These are phyloP conservation scores for Sisyra nigra DNA, from an alignment of 2,888 invertebrate species.

Conservation along the genomic window DNA sequence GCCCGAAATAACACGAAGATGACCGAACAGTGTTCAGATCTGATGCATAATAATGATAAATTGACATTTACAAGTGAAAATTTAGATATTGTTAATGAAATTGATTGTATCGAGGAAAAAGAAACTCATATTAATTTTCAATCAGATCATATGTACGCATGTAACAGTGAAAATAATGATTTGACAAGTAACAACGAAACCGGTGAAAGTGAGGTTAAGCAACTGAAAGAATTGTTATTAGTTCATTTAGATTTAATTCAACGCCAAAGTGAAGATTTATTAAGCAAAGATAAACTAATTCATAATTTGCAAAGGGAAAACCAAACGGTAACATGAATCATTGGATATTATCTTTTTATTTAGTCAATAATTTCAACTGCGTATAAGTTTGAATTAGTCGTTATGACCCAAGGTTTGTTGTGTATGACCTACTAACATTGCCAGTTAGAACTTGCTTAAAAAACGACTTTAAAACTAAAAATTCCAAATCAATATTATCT, in stretches of 20 bases:
- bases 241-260: conserved; percentile 78
- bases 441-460: too few species aligned
- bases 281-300: conserved; percentile 62
- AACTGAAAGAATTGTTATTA: conserved; percentile 61
- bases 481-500: too few species aligned
- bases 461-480: too few species aligned
- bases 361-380: neutral
- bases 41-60: conserved; percentile 21
- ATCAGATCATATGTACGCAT: conserved; percentile 60
- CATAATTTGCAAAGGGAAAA: conserved; percentile 59
- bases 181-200: conserved; percentile 15
- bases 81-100: conserved; percentile 12
- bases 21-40: conserved; percentile 27
- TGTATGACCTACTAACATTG: too few species aligned
- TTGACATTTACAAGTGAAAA: conserved; percentile 12
- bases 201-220: conserved; percentile 43
- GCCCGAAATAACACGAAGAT: conserved; percentile 26
- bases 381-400: neutral
- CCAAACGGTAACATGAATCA: conserved; percentile 44
- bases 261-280: conserved; percentile 73
- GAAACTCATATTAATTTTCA: conserved; percentile 42
- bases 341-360: neutral
- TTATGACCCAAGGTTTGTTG: too few species aligned
- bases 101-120: conserved; percentile 24
- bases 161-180: conserved; percentile 30